Conservation (phyloP, 2,888 invertebrate species). For the Zhengitettix transpicula region DNA sequence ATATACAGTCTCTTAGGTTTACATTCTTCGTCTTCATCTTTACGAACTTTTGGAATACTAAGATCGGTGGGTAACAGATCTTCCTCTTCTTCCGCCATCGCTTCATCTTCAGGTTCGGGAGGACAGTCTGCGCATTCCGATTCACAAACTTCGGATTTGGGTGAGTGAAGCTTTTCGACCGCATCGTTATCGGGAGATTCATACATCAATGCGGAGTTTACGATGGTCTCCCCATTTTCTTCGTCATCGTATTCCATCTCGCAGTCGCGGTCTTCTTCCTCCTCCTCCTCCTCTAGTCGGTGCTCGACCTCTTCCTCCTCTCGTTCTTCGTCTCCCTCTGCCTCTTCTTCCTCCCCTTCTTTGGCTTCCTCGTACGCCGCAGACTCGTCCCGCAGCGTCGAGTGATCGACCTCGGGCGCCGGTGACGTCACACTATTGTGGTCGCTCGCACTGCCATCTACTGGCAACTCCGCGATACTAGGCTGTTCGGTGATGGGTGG, state of each 20-base stretch:
- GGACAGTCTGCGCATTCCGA: too few relatives aligned
- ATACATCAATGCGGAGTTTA: neutral
- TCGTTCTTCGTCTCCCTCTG: slow-evolving; percentile 13
- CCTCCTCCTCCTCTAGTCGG: slow-evolving; percentile 18
- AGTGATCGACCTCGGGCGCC: neutral
- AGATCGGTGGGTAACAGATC: slow-evolving; percentile 9
- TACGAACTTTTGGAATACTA: slow-evolving; percentile 7
- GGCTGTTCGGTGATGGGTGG: slow-evolving; percentile 9
- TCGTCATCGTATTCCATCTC: neutral
- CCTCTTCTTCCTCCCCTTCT: slow-evolving; percentile 12
- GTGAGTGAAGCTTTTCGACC: neutral
- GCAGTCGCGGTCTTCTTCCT: slow-evolving; percentile 20
- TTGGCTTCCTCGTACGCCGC: neutral
- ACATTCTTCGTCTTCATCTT: neutral
- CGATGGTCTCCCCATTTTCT: neutral
- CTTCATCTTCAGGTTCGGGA: neutral
- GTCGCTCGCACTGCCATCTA: slow-evolving; percentile 6
- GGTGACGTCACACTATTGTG: neutral
- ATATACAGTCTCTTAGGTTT: neutral
- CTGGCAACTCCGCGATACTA: slow-evolving; percentile 7
- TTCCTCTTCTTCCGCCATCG: neutral
- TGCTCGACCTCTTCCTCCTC: slow-evolving; percentile 16
- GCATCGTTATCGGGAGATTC: neutral
- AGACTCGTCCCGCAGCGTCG: neutral
- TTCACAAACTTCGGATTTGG: neutral